These are phyloP conservation scores for Leucopsar rothschildi DNA, from an alignment of 2,113 vertebrate species.

Conservation along the genomic window DNA sequence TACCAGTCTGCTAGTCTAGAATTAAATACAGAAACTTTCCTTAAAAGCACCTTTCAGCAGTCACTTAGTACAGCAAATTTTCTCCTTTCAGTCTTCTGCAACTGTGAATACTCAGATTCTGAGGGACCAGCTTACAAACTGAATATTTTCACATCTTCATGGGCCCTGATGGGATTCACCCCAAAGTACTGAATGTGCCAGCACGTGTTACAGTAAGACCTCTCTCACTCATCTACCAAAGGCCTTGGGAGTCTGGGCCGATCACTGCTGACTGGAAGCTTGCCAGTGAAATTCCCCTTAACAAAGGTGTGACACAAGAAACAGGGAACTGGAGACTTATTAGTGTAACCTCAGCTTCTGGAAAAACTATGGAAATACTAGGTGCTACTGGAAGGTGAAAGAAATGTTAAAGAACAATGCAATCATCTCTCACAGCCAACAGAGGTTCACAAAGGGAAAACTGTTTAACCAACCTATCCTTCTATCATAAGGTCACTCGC, in stretches of 20 bases:
- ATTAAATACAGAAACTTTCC: neutral
- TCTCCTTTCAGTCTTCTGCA: neutral
- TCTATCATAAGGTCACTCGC: neutral
- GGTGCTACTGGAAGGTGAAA: neutral
- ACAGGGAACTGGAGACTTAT: neutral
- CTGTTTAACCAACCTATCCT: neutral
- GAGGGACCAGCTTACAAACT: neutral
- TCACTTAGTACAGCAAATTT: neutral
- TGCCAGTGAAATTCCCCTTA: neutral
- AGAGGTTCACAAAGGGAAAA: fast-evolving
- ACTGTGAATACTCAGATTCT: neutral
- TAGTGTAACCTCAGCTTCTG: neutral
- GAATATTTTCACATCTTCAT: neutral
- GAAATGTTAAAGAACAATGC: neutral
- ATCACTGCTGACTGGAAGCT: neutral
- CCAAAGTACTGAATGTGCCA: neutral
- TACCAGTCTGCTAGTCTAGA: neutral
- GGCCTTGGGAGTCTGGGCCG: neutral
- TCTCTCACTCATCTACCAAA: neutral
- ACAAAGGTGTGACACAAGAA: neutral
- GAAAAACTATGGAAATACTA: neutral
- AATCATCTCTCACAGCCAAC: neutral
- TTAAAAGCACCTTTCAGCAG: neutral
- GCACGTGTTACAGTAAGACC: neutral
- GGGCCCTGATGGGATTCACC: neutral